Evolutionary conservation across 2,797 vertebrate species (phyloP).

Genomic region (Syncerus caffer): DNA sequence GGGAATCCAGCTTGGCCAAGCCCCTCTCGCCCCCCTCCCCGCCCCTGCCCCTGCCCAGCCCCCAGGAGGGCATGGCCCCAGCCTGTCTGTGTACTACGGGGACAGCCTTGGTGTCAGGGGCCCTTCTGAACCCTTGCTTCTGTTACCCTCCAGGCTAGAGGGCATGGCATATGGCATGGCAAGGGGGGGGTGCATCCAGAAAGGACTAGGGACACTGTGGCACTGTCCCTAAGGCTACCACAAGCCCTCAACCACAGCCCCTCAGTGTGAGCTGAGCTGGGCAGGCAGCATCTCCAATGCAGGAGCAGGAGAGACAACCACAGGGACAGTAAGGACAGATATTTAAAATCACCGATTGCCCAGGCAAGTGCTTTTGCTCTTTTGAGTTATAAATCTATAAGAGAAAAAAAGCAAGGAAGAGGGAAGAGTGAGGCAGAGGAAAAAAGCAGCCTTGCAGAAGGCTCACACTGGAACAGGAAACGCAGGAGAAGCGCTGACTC

Average conservation of each 20-base stretch:
- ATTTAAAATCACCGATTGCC: conserved; percentile 31
- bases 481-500: accelerated
- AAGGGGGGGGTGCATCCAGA: neutral
- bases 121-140: neutral
- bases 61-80: neutral
- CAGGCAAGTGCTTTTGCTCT: conserved; percentile 17
- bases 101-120: neutral
- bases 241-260: neutral
- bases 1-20: neutral
- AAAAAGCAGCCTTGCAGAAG: neutral
- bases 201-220: neutral
- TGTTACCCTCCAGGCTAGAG: neutral
- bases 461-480: neutral
- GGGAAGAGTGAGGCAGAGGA: neutral
- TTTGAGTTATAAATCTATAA: conserved; percentile 10
- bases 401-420: neutral
- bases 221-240: neutral
- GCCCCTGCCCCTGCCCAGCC: accelerated
- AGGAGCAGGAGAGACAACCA: neutral
- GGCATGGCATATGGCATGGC: neutral
- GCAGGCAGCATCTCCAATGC: neutral
- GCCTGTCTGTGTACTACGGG: neutral
- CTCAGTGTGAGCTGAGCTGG: neutral
- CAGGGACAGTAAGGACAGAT: neutral
- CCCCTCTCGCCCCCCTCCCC: neutral